phyloP scores from a whole-genome alignment of 2,888 invertebrate genomes.

The Caenorhabditis sp. region DNA sequence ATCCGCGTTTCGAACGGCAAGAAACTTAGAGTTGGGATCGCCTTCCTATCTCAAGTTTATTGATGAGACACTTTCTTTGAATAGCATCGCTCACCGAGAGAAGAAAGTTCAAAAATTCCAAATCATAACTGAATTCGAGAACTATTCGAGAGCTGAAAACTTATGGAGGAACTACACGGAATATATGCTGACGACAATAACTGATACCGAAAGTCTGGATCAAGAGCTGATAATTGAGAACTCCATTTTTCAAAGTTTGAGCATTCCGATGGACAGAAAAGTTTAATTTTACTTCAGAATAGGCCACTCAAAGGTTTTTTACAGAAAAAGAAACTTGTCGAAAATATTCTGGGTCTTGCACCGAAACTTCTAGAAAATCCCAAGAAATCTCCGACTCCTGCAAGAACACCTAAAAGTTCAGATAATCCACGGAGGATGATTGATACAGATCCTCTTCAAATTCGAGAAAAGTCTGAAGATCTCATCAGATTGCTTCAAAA shows the following conservation, averaged over 20 bases:
- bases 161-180: constrained; percentile 45
- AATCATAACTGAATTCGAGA: constrained; percentile 46
- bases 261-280: constrained; percentile 30
- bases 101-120: constrained; percentile 59
- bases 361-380: background rate
- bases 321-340: constrained; percentile 40
- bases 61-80: constrained; percentile 48
- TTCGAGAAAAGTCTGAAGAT: constrained; percentile 37
- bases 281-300: background rate
- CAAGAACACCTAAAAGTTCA: constrained; percentile 38
- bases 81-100: constrained; percentile 51
- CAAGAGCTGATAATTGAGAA: constrained; percentile 25
- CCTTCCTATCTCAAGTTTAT: constrained; percentile 16
- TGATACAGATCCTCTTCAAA: constrained; percentile 38
- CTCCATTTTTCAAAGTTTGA: constrained; percentile 20
- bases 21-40: background rate
- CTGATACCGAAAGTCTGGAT: constrained; percentile 31
- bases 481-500: constrained; percentile 30
- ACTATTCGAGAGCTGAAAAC: constrained; percentile 6
- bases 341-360: constrained; percentile 13
- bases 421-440: constrained; percentile 13
- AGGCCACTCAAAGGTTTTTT: background rate
- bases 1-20: constrained; percentile 28
- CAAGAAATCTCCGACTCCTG: constrained; percentile 14
- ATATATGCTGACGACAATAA: constrained; percentile 6